Evolutionary conservation across 2,113 vertebrate genomes (phyloP), one percentile per base, ranked within the genome.

Genomic region (Pseudorasbora parva): DNA sequence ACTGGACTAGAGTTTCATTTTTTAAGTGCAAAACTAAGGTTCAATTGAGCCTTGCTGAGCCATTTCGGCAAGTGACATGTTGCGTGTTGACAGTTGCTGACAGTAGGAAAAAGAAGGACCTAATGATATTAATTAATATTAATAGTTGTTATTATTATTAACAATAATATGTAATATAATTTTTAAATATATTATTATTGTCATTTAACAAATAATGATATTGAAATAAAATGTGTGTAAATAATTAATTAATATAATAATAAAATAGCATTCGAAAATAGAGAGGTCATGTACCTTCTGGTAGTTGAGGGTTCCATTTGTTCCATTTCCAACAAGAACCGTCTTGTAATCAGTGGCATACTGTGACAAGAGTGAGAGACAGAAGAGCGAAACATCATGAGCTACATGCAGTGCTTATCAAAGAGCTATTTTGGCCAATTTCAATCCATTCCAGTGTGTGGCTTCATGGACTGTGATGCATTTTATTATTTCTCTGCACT

Each of bases 271-370:
- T 23, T 17, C 51, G 27, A 78, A 64, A 23, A 80, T 59, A 5
- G 14, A 73, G 25, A 76, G n/a, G 45, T 9, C 15, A 5, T 79
- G 86, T 94, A 98, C 98, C 97, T 97, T 99, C 85, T 97, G 95
- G 82, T 81, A 78, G 0, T 95, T 95, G 43, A 72, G 0, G 3
- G 96, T 99, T 88, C 95, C 97, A 77, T 93, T 93, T 85, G 93
- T 95, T 79, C 89, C 87, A 69, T 96, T 97, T 83, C 93, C 92
- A 64, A 73, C 87, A 25, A 91, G 57, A 78, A 96, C 56, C 71
- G 90, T 91, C 90, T 84, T 94, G 86, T 99, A 99, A 5, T 95
- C 92, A 0, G 97, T 99, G 0, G 93, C 96, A 78, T 98, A 97
- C 98, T 99, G 91, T 82, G 90, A 92, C 11, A 87, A 27, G 82